Conservation (phyloP, 2,888 invertebrate genomes). For the Cataglyphis rosenhaueri region DNA sequence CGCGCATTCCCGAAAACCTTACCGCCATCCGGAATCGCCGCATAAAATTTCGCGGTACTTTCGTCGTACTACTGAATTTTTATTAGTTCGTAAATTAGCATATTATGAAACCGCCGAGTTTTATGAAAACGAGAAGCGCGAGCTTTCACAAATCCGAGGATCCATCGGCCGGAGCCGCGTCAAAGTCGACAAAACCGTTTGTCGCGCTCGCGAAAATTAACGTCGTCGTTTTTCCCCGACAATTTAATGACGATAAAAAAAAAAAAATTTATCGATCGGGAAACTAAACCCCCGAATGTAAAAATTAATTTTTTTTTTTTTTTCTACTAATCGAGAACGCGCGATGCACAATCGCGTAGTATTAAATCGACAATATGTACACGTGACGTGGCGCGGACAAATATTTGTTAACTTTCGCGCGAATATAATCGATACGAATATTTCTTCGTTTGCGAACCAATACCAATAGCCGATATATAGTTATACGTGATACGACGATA, state of each 20-base stretch:
- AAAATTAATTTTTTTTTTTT: background rate
- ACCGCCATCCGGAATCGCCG: constrained; percentile 32
- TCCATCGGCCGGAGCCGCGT: constrained; percentile 2
- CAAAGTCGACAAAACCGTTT: constrained; percentile 30
- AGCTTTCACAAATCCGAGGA: constrained; percentile 56
- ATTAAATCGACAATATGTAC: background rate
- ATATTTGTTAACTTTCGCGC: constrained; percentile 30
- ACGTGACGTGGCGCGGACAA: background rate
- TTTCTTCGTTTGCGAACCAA: background rate
- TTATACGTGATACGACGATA: constrained; percentile 45
- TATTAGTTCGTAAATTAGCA: constrained; percentile 64
- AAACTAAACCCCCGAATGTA: background rate
- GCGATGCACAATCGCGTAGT: background rate
- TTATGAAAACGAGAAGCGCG: constrained; percentile 57
- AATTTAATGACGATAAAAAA: background rate
- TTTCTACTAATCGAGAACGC: background rate
- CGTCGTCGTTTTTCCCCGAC: constrained; percentile 24
- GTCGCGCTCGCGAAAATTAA: constrained; percentile 52
- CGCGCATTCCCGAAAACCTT: constrained; percentile 53
- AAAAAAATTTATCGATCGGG: background rate
- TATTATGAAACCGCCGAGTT: constrained; percentile 67
- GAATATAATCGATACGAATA: constrained; percentile 36
- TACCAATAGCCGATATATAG: constrained; percentile 24
- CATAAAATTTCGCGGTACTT: constrained; percentile 60
- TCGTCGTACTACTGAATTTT: constrained; percentile 64